Conservation (phyloP, 2,113 vertebrate species). For the Zapus hudsonius region DNA sequence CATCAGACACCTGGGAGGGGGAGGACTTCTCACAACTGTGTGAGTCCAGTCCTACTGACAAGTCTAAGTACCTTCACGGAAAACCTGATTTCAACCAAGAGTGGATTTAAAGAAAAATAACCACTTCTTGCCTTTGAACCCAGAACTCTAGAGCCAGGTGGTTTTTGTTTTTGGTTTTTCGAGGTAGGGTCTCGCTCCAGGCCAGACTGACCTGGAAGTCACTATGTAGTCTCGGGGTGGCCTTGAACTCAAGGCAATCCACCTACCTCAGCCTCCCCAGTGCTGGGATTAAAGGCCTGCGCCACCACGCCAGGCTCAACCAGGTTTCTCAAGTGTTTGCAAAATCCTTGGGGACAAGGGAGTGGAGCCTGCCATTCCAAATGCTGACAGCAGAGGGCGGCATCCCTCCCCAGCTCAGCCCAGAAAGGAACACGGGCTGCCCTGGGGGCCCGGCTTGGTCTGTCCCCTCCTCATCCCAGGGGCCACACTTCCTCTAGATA, state of each 20-base stretch:
- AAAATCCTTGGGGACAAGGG: no score
- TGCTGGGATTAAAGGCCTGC: no score
- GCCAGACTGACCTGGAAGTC: no score
- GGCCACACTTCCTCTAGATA: background rate
- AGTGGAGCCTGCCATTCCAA: background rate
- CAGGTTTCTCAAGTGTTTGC: no score
- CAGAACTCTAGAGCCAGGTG: background rate
- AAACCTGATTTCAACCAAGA: background rate
- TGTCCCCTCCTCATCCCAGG: background rate
- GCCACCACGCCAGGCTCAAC: no score
- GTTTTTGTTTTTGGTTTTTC: no score
- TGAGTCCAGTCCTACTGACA: background rate
- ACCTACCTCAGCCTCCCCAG: no score
- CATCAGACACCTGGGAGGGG: background rate
- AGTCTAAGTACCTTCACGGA: no score
- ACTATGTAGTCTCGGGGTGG: no score
- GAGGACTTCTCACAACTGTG: background rate
- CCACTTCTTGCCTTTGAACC: background rate
- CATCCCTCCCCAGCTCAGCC: background rate
- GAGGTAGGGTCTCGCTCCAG: no score
- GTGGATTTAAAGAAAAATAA: background rate
- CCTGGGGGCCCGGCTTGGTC: background rate
- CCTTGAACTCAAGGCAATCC: no score
- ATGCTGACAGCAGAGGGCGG: conserved; percentile 56
- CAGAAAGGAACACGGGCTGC: no score